Base-by-base conservation (phyloP, 2,888 invertebrate genomes). In the Muscina levida region DNA sequence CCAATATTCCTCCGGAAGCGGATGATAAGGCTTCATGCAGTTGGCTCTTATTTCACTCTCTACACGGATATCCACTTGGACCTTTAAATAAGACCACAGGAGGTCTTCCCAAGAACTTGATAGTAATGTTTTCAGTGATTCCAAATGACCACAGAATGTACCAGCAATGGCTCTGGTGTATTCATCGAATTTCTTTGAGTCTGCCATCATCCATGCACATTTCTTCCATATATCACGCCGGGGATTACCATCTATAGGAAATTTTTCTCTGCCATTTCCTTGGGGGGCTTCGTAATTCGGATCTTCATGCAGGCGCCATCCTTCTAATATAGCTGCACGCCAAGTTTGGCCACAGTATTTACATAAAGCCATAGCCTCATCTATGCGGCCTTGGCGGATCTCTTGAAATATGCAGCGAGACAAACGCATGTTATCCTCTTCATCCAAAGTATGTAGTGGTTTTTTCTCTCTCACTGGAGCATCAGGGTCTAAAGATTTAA, bases 301-400 rank as follows among this genome's bases (percentile, higher is more conserved):
- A 91, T 98, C 97, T 87, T 98, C 96, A 85, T 95, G 93, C 31
- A 97, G 92, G 73, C 94, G 92, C 97, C 98, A 98, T 2, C 98
- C 98, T 89, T 97, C 95, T 46, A 98, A 91, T 22, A 96, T 93
- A 3, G 97, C 97, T 0, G 97, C 97, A 66, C 97, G 92, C 98
- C 98, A 98, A 1, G 95, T 93, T 89, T 98, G 97, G 0, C 98
- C 98, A 85, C 95, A 95, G 86, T 94, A 95, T 53, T 94, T 93
- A 86, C 97, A 97, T 42, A 97, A 89, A 79, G 95, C 93, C 87
- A 97, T 94, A 1, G 97, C 98, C 89, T 95, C 95, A 84, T 95
- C 94, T 77, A 97, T 92, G 85, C 95, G 94, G 0, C 98, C 98
- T 89, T 96, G 96, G 31, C 98, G 93, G 53, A 98, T 93, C 91